Evolutionary conservation across 2,113 vertebrate species (phyloP).

Genomic region (Dromiciops gliroides): DNA sequence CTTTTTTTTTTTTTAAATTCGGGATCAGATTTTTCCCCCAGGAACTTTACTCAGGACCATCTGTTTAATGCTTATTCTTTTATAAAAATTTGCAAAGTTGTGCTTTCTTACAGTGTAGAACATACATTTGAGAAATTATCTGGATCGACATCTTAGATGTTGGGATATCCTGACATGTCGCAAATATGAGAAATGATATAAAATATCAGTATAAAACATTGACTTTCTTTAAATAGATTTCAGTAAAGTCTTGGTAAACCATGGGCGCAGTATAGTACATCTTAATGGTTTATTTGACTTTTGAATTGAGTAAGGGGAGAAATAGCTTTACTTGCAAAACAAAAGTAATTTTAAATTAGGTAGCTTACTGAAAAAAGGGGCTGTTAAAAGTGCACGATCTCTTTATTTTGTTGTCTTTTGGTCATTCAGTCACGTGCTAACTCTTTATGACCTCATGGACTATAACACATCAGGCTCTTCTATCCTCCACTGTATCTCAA

Average conservation of each 20-base stretch:
- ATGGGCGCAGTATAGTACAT: neutral
- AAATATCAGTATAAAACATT: neutral
- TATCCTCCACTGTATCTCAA: no score
- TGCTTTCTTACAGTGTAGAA: neutral
- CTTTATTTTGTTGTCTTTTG: no score
- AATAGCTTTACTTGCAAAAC: neutral
- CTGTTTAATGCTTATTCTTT: neutral
- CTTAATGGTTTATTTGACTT: neutral
- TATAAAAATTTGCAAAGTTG: neutral
- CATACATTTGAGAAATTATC: neutral
- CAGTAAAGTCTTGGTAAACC: neutral
- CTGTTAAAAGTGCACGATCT: neutral
- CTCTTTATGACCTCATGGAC: neutral
- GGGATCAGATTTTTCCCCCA: neutral
- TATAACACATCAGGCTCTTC: no score
- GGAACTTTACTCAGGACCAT: neutral
- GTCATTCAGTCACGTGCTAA: neutral
- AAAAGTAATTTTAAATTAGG: neutral
- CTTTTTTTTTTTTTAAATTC: no score
- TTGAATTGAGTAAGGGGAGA: neutral
- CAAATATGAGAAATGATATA: neutral
- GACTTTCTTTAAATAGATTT: neutral
- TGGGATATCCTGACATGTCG: neutral
- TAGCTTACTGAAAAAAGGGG: neutral
- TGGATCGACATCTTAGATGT: neutral